A percentile compares a stretch with the other conserved stretches of the same genome.
These are phyloP conservation scores for Scleropages formosus DNA, from an alignment of 2,797 vertebrate genomes.

Conservation along the genomic window DNA sequence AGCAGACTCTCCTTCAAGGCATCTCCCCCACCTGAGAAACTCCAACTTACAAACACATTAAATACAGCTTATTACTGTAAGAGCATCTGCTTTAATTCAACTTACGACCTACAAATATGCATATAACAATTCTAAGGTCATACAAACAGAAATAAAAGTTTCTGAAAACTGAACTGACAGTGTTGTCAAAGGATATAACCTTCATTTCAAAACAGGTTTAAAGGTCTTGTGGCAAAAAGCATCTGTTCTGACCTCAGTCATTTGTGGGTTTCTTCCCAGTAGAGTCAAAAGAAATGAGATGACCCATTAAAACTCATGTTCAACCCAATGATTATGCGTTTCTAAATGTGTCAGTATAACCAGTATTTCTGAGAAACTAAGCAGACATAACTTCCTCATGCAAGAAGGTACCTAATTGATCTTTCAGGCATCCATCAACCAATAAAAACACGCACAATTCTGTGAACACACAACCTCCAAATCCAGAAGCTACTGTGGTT, in stretches of 20 bases:
- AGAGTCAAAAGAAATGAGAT: neutral
- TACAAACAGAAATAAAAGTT: constrained; percentile 18
- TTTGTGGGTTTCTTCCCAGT: neutral
- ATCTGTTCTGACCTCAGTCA: neutral
- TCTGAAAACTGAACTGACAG: neutral
- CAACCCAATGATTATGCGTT: no score
- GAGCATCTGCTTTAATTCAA: no score
- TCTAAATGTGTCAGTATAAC: no score
- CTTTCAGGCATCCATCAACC: no score
- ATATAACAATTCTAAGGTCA: neutral
- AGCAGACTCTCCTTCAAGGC: no score
- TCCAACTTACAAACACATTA: no score
- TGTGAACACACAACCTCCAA: neutral
- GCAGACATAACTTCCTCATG: no score
- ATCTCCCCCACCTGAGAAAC: no score
- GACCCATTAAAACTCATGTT: neutral
- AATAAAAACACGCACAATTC: neutral
- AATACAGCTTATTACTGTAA: no score
- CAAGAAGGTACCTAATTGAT: no score
- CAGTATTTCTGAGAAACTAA: no score
- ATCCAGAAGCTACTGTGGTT: constrained; percentile 15
- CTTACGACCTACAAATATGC: neutral
- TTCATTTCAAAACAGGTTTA: neutral
- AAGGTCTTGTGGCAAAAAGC: neutral
- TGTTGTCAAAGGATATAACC: neutral